Base-by-base conservation (phyloP, 64 coral and sea anemone genomes). In the Stichodactyla helianthus region DNA sequence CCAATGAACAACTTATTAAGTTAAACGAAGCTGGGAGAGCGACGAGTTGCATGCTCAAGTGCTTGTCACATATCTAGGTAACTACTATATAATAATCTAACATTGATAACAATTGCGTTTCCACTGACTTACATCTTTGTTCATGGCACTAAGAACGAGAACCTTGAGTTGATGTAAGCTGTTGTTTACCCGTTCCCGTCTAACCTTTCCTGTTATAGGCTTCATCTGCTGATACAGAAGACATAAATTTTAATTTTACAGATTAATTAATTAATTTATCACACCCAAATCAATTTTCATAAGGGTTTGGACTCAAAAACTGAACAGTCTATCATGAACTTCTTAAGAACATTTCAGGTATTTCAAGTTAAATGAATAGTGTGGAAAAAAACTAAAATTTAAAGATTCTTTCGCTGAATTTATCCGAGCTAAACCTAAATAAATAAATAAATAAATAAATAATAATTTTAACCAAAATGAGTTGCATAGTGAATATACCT, bases 151-250 rank as follows among this genome's bases (percentile, higher is more conserved):
- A 23, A 84, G 82, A 23, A 84, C 55, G 9, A 84, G 31, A 84
- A 11, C 2, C 50, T 84, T 84, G 13, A 84, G 83, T 51, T 84
- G 16, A 35, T 84, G 25, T 19, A 84, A 9, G 23, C 83, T 84
- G 55, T 63, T 84, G 13, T 84, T 84, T 4, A 84, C 62, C 25
- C 83, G 44, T 84, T 84, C 83, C 25, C 83, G n/a, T 57, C 83
- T 54, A 27, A 84, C 17, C 22, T 63, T 58, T 55, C 62, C 83
- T 58, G 83, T 84, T 5, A 84, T 61, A 17, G 83, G 83, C 83
- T 84, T 84, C 83, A 82, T 26, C 28, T 59, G 44, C 83, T 84
- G 68, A 7, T 31, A 74, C 25, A 8, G 11, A 22, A 74, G 25
- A 31, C 62, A 65, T 65, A 65, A 20, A 17, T 44, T 44, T 44